Base-by-base conservation (phyloP, 1,140 invertebrate genomes). In the Aphis gossypii region DNA sequence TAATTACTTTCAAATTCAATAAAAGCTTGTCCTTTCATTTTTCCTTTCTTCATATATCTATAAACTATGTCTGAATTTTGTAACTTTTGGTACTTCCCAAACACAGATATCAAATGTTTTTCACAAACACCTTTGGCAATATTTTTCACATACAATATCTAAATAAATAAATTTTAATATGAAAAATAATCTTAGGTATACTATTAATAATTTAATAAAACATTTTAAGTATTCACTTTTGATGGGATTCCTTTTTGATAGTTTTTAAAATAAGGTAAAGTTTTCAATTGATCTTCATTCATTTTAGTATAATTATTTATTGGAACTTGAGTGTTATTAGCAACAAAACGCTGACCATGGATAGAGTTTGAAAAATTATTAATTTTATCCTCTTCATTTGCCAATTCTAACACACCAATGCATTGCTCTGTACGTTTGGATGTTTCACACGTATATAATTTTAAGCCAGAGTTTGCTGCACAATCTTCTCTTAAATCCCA, bases 21-120 rank as follows among this genome's bases (percentile, higher is more conserved):
- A 95, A 96, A 96, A 68, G 96, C 96, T 94, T 96, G 96, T 94
- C 96, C 96, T 94, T 95, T 95, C 96, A 96, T 96, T 95, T 95
- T 95, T 11, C 96, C 96, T 46, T 94, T 95, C 76, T 94, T 94
- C 95, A 96, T 95, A 18, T 96, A 93, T 94, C 95, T 95, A 94
- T 95, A 95, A 5, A 94, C 93, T 56, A 95, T 95, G 54, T 93
- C 94, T 21, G 93, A 92, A 87, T 94, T 90, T 48, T 94, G 93
- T 41, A 94, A 87, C 93, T 94, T 93, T 92, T 95, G 94, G 94
- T 95, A 96, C 30, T 95, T 94, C 2, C 94, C 94, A 95, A 96
- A 96, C 41, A 96, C 60, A 21, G 94, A 94, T 23, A 95, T 95
- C 41, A 96, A 94, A 94, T 96, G 95, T 41, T 94, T 94, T 94